Percentiles rank a stretch among this genome's conserved stretches.
Evolutionary conservation across 2,113 vertebrate species (phyloP).

Genomic region (Prionailurus bengalensis): DNA sequence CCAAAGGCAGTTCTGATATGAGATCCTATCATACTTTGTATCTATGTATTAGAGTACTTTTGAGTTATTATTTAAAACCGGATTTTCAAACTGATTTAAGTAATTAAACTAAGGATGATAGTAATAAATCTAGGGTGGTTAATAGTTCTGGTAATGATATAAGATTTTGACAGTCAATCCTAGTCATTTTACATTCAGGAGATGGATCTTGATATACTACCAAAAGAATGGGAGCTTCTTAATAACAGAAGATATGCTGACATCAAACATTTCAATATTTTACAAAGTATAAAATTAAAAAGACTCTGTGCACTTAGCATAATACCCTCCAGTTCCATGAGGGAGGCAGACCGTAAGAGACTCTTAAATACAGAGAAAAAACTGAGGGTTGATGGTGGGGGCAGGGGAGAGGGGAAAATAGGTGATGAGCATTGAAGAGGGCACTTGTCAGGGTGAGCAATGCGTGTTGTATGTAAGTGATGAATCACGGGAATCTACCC

Average conservation of each 20-base stretch:
- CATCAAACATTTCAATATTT: conserved; percentile 31
- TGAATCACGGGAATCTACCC: too few species aligned
- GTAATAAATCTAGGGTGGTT: not conserved
- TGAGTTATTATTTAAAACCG: not conserved
- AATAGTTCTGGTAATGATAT: not conserved
- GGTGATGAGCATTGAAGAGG: too few species aligned
- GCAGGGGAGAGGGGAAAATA: too few species aligned
- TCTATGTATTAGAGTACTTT: not conserved
- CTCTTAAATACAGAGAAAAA: too few species aligned
- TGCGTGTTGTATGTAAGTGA: too few species aligned
- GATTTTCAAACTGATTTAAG: not conserved
- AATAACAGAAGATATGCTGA: not conserved
- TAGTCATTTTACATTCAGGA: not conserved
- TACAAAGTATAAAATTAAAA: not conserved
- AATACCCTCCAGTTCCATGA: too few species aligned
- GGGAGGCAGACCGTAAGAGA: too few species aligned
- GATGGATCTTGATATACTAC: not conserved
- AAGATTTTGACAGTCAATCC: not conserved
- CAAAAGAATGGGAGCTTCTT: not conserved
- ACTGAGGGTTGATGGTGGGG: too few species aligned
- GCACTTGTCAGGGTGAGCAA: too few species aligned
- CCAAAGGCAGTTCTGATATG: not conserved
- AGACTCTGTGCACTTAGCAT: not conserved
- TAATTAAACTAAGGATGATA: not conserved
- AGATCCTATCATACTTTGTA: not conserved